A percentile compares a stretch with the other conserved stretches of the same genome.
Conservation (phyloP, 2,888 invertebrate species). For the Eristalis arbustorum region DNA sequence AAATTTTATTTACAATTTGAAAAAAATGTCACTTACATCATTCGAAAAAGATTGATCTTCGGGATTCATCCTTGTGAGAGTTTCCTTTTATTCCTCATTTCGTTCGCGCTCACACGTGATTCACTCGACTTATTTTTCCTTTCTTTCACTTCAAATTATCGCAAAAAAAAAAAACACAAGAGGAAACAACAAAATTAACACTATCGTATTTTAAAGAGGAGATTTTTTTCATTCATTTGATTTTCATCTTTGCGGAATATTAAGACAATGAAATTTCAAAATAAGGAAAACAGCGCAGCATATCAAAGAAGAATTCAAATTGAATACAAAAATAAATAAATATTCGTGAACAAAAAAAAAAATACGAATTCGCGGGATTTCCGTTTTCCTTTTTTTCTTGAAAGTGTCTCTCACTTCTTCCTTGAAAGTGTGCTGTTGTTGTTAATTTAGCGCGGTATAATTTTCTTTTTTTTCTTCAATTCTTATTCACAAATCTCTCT, state of each 20-base stretch:
- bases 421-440: constrained; percentile 52
- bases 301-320: constrained; percentile 19
- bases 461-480: constrained; percentile 33
- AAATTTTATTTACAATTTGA: not conserved
- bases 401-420: constrained; percentile 57
- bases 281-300: constrained; percentile 5
- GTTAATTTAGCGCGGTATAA: constrained; percentile 62
- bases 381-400: constrained; percentile 3
- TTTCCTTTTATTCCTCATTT: constrained; percentile 69
- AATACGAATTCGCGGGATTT: constrained; percentile 35
- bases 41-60: constrained; percentile 48
- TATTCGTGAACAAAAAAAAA: constrained; percentile 18
- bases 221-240: constrained; percentile 7
- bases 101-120: constrained; percentile 56
- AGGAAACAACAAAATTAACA: constrained; percentile 31
- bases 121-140: constrained; percentile 13
- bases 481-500: constrained; percentile 61
- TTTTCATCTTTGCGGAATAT: not conserved
- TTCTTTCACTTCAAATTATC: not conserved
- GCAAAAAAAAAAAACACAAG: too few relatives aligned
- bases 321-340: constrained; percentile 30
- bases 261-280: not conserved
- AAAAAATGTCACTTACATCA: constrained; percentile 56
- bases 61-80: constrained; percentile 54
- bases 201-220: constrained; percentile 44